phyloP scores from a whole-genome alignment of 1,140 invertebrate species.

The Aporrectodea caliginosa region DNA sequence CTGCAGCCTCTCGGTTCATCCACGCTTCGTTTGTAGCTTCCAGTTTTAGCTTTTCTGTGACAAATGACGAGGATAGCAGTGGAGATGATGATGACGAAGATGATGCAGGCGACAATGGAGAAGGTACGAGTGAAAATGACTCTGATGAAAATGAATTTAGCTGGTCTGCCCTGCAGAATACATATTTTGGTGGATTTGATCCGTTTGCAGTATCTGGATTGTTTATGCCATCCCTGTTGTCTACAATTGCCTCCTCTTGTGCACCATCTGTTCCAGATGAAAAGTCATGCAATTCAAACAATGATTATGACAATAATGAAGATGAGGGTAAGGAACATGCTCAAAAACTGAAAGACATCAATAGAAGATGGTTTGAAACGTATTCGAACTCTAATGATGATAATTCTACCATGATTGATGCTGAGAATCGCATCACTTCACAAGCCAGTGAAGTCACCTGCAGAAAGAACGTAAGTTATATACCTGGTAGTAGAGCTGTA shows the following conservation, averaged over 20 bases:
- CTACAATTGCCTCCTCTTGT: too few species aligned
- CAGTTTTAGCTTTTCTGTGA: background rate
- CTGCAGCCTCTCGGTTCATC: background rate
- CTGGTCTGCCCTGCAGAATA: background rate
- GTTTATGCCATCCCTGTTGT: background rate
- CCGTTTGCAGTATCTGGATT: background rate
- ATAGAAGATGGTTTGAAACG: background rate
- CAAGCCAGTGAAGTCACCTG: too few species aligned
- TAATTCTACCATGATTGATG: too few species aligned
- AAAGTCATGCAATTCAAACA: too few species aligned
- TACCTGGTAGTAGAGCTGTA: too few species aligned
- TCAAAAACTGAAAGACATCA: background rate
- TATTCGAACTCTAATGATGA: too few species aligned
- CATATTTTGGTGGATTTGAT: background rate
- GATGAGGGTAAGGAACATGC: background rate
- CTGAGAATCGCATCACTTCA: too few species aligned
- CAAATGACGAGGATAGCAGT: background rate
- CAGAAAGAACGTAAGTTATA: too few species aligned
- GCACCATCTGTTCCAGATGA: too few species aligned
- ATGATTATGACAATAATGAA: background rate
- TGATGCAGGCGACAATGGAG: background rate
- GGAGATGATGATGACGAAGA: background rate
- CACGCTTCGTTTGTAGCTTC: background rate
- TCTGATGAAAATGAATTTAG: background rate
- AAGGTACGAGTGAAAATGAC: background rate